A percentile compares a stretch with the other conserved stretches of the same genome.
phyloP scores from a whole-genome alignment of 2,797 vertebrate genomes.

The Odontamblyopus rebecca region DNA sequence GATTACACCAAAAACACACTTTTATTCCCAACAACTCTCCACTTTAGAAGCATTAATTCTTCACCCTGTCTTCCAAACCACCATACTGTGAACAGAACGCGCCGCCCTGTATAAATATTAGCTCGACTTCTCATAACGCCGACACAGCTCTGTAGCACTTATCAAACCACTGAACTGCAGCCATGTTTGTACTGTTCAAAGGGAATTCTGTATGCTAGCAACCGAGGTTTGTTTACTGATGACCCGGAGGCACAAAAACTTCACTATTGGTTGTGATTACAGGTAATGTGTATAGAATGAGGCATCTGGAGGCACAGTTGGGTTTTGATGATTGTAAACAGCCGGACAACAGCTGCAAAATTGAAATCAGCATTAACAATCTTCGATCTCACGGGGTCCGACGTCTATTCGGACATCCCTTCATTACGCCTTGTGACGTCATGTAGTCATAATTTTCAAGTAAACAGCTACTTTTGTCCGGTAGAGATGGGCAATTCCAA shows the following conservation, averaged over 20 bases:
- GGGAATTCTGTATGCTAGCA: slow-evolving; percentile 45
- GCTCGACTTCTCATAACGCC: neutral
- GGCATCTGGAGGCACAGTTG: slow-evolving; percentile 51
- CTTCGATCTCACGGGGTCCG: neutral
- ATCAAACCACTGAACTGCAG: slow-evolving; percentile 12
- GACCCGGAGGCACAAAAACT: slow-evolving; percentile 40
- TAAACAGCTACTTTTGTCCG: too few species aligned
- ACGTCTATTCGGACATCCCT: too few species aligned
- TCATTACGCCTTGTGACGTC: too few species aligned
- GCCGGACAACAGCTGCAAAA: neutral
- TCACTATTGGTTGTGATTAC: slow-evolving; percentile 47
- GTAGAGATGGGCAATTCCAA: too few species aligned
- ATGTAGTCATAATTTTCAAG: too few species aligned
- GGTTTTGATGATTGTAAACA: neutral
- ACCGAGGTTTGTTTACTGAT: slow-evolving; percentile 40
- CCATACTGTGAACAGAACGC: neutral
- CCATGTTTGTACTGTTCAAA: slow-evolving; percentile 44
- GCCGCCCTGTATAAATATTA: slow-evolving; percentile 6
- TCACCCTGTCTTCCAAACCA: neutral
- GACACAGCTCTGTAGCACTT: slow-evolving; percentile 15
- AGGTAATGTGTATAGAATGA: slow-evolving; percentile 30
- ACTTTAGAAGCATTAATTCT: neutral
- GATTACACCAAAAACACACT: neutral
- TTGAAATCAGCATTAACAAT: slow-evolving; percentile 30
- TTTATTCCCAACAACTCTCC: neutral